Percentiles rank a stretch among this genome's conserved stretches.
Evolutionary conservation across 1,140 invertebrate species (phyloP).

Genomic region (Holotrichia oblita): DNA sequence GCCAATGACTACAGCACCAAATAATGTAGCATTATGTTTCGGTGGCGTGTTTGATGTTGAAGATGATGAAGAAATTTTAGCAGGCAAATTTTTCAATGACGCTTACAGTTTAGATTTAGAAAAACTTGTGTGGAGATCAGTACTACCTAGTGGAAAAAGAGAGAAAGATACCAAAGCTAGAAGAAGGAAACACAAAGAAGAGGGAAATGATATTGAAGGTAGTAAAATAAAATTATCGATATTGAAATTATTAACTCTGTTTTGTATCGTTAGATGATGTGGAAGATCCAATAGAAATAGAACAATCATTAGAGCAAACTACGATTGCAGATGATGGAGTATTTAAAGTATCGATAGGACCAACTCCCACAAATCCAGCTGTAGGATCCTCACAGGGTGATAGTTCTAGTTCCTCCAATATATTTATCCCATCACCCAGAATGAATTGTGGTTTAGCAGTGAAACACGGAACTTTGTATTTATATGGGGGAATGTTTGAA

Average conservation of each 20-base stretch:
- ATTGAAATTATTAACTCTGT: neutral
- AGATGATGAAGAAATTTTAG: constrained; percentile 82
- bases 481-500: constrained; percentile 90
- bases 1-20: constrained; percentile 59
- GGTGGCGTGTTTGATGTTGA: constrained; percentile 86
- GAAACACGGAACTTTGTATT: constrained; percentile 80
- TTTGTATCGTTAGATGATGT: constrained; percentile 48
- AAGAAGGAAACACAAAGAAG: constrained; percentile 53
- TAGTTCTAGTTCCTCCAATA: constrained; percentile 32
- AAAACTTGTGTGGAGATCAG: constrained; percentile 75
- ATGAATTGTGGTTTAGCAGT: constrained; percentile 84
- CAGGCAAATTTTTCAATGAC: constrained; percentile 86
- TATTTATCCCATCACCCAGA: constrained; percentile 74
- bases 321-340: constrained; percentile 70
- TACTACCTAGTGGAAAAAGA: constrained; percentile 66
- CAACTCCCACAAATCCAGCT: constrained; percentile 44
- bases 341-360: constrained; percentile 74
- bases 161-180: constrained; percentile 55
- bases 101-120: constrained; percentile 81
- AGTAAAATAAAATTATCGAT: neutral
- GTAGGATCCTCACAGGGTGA: constrained; percentile 7
- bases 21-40: constrained; percentile 71
- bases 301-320: constrained; percentile 57
- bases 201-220: constrained; percentile 48
- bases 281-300: constrained; percentile 54